Evolutionary conservation across 2,113 vertebrate species (phyloP), one percentile per base, ranked within the genome.

Genomic region (Forbesichthys agassizii): DNA sequence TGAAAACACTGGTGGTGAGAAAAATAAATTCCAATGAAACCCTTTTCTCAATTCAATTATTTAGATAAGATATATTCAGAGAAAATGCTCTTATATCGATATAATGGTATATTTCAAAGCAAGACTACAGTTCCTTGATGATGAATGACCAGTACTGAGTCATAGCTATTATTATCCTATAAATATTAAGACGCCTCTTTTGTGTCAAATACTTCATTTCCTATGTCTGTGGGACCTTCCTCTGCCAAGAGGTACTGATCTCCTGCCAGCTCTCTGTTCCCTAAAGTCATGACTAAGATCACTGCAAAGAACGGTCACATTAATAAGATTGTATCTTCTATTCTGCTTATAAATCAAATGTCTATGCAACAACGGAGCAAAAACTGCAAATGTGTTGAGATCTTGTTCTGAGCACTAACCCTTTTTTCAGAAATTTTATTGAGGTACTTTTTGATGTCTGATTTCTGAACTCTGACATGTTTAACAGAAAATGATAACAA

Each of bases 221-320:
- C 62, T 78, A 77, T 8, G 27, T 62, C 69, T 76, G 46, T 59
- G 63, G 64, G 79, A 66, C 81, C 73, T 86, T 56, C 54, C 54
- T 74, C 58, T 75, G 71, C 75, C 27, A 88, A 54, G 84, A 81
- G 67, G 33, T 3, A 77, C 64, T 85, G 60, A 81, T 33, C 63
- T 63, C 48, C 69, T 63, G 80, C 84, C 79, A 78, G 68, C 33
- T 74, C 74, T 73, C 49, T 62, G 60, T 75, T 86, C 81, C 69
- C 14, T 13, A 10, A 83, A 85, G 62, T 66, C 70, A 81, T 83
- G 87, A 88, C 71, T 79, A 78, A 86, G 33, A 66, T 60, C 71
- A 68, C 73, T 79, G 80, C 33, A 73, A 78, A 77, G 81, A 68
- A 65, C 20, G 48, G 18, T 33, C 33, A 33, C 16, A 60, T 66